Conservation (phyloP, 2,113 vertebrate species). For the Helogale parvula region DNA sequence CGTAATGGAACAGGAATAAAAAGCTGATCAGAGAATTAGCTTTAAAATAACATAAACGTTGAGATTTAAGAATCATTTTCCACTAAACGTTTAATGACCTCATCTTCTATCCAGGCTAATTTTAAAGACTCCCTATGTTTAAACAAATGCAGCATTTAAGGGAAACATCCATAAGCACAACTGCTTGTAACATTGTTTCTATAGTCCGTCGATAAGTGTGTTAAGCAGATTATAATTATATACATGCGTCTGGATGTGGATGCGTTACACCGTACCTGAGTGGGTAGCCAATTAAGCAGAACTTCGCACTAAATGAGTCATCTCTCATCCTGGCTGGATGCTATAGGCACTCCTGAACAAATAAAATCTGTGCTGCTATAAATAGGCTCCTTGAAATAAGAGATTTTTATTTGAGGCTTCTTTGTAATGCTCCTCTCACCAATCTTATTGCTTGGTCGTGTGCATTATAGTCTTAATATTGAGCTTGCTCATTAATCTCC, state of each 20-base stretch:
- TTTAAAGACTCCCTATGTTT: conserved; percentile 46
- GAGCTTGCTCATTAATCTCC: conserved; percentile 93
- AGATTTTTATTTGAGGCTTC: conserved; percentile 83
- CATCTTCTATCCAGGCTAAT: neutral
- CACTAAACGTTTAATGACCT: neutral
- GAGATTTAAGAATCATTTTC: neutral
- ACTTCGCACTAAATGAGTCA: conserved; percentile 83
- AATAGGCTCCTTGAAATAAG: conserved; percentile 86
- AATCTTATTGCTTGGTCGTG: conserved; percentile 72
- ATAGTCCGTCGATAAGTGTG: conserved; percentile 20
- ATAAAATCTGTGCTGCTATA: conserved; percentile 83
- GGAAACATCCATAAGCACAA: conserved; percentile 24
- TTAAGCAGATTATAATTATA: conserved; percentile 56
- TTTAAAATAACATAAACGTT: neutral
- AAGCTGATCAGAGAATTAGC: neutral
- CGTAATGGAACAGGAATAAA: neutral
- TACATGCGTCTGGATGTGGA: neutral
- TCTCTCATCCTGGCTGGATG: conserved; percentile 80
- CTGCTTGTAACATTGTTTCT: conserved; percentile 1
- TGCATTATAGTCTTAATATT: conserved; percentile 84
- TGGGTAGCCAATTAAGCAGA: conserved; percentile 84
- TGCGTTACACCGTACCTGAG: conserved; percentile 56
- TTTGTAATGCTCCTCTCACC: conserved; percentile 84
- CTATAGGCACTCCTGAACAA: conserved; percentile 83
- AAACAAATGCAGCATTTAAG: conserved; percentile 10